Evolutionary conservation across 2,797 vertebrate species (phyloP), one percentile per base, ranked within the genome.

Genomic region (Margarornis squamiger): DNA sequence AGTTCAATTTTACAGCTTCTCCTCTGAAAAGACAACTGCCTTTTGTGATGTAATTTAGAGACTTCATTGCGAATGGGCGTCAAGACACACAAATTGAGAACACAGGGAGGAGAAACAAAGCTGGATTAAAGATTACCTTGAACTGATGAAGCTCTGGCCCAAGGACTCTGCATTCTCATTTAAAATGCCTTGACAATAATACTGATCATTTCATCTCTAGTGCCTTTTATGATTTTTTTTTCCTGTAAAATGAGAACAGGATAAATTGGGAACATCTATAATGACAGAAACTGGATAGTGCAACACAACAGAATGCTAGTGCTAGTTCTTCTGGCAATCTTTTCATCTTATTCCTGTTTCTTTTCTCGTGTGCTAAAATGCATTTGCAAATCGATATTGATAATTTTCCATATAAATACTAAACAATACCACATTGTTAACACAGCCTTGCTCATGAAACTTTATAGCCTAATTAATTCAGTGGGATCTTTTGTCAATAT

Each of bases 111-210:
- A 91, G 89, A 95, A 95, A 88, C 87, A 96, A 95, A 95, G 68
- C 77, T 90, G 77, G 63, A 91, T 91, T 95, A 92, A 94, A 95
- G 67, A 92, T 87, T 90, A 88, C 77, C 95, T 96, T 95, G 88
- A 95, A 90, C 80, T 79, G 36, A 41, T 86, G 67, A 55, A 96
- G 62, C 57, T 97, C 65, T 92, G 77, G 85, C 74, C 84, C 89
- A 95, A 95, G 93, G 91, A 91, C 85, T 95, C 83, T 75, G 68
- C 77, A 88, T 93, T 95, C 73, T 95, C 88, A 43, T 95, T 95
- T 93, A 90, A 95, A 92, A 95, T 93, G 54, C 57, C 87, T 94
- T 85, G 61, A 88, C 52, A 52, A 74, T 95, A 90, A 95, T 46
- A 91, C 88, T 75, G 71, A 95, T 94, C 66, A 92, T 95, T 96